Evolutionary conservation across 2,113 vertebrate species (phyloP).

Genomic region (Scolopax mira): DNA sequence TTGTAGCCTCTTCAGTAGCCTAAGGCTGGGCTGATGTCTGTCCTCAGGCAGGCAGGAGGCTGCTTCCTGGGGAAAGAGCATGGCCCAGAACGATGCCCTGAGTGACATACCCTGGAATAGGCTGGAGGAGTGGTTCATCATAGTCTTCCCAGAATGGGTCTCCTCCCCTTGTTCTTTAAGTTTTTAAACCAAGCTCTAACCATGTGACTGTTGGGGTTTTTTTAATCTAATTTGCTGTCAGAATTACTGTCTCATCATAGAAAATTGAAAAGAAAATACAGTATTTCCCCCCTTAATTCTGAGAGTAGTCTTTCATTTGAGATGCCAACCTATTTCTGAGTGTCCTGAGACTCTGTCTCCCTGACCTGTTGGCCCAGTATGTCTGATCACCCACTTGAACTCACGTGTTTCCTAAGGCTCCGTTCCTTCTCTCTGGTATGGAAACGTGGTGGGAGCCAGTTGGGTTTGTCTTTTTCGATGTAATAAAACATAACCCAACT

Average conservation of each 20-base stretch:
- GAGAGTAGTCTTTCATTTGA: neutral
- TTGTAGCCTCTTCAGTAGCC: accelerated
- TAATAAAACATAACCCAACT: neutral
- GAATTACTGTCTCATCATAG: constrained; percentile 31
- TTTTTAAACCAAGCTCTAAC: constrained; percentile 52
- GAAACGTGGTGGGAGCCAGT: neutral
- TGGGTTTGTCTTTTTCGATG: neutral
- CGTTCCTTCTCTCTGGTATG: neutral
- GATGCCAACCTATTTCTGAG: accelerated
- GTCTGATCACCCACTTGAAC: accelerated
- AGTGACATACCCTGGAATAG: neutral
- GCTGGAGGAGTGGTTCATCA: neutral
- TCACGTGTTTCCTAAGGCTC: neutral
- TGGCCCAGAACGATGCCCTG: neutral
- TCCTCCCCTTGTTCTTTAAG: constrained; percentile 34
- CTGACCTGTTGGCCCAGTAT: accelerated
- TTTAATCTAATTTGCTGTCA: constrained; percentile 30
- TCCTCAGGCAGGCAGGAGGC: neutral
- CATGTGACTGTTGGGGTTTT: neutral
- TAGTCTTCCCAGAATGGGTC: neutral
- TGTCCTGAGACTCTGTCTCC: neutral
- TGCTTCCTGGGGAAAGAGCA: neutral
- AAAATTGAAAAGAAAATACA: constrained; percentile 47
- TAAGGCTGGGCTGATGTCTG: neutral
- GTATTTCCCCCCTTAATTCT: neutral